Evolutionary conservation across 2,113 vertebrate species (phyloP), one percentile per base, ranked within the genome.

Genomic region (Electrona antarctica): DNA sequence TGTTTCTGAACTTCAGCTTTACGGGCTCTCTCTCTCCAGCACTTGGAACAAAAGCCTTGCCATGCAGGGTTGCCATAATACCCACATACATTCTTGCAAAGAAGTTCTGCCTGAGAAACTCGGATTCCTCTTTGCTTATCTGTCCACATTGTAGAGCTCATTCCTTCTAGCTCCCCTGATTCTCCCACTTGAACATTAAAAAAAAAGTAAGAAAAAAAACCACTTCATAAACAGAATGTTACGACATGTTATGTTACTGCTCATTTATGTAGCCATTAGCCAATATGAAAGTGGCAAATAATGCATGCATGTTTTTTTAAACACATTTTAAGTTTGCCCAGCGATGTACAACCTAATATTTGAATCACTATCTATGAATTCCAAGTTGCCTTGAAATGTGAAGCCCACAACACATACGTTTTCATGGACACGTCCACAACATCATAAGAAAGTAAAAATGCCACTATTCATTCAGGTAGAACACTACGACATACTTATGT

Each of bases 11-110:
- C 63, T 76, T 62, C 91, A 6, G 76, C 47, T 8, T 82, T 66
- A n/a, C 87, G 87, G 9, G 84, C 79, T 65, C 73, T 73, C 46
- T 93, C 87, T 60, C 91, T 90, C 93, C 93, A 94, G 87, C 93
- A 94, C 69, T 93, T 93, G 29, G 93, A 94, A 79, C 93, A 94
- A 73, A 92, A 93, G 56, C 93, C 93, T 61, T 93, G 90, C 93
- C 93, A 94, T 4, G 79, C 90, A 1, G 93, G 89, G 78, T 94
- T 94, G 60, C 93, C 93, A 83, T 93, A 94, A 74, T 89, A 94
- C 1, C 93, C 93, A 71, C 93, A 94, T 73, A 83, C 64, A 0
- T 93, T 91, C 64, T 91, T 93, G 73, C 93, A 94, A 60, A 93
- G 88, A n/a, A 94, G 90, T 67, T 94, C 88, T 62, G 91, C 71